phyloP scores from a whole-genome alignment of 2,113 vertebrate genomes.

The Crocuta crocuta region DNA sequence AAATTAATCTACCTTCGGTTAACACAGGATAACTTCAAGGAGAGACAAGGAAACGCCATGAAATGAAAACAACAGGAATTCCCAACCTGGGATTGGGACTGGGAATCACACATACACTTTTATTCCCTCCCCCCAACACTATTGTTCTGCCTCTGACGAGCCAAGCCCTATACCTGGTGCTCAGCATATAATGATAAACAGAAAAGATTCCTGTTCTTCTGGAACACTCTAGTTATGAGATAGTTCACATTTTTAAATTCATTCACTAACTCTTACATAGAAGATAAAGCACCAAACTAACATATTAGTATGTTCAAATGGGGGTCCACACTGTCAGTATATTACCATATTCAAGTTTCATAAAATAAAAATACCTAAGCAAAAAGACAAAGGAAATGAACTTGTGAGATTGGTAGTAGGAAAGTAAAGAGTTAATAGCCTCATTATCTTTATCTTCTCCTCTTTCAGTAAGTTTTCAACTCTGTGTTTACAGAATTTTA shows the following conservation, averaged over 20 bases:
- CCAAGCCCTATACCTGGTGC: neutral
- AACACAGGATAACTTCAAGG: neutral
- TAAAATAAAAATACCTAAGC: neutral
- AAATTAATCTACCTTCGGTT: neutral
- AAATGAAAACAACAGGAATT: neutral
- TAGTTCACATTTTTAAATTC: neutral
- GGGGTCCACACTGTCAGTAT: neutral
- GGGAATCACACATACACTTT: neutral
- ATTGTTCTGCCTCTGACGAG: neutral
- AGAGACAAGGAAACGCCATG: neutral
- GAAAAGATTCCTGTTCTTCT: neutral
- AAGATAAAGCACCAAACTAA: neutral
- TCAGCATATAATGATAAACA: neutral
- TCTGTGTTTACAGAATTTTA: neutral
- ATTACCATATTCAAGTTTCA: neutral
- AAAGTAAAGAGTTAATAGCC: neutral
- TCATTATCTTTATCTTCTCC: neutral
- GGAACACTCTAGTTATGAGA: neutral
- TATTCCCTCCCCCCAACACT: neutral
- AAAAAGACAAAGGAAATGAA: neutral
- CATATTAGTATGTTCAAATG: neutral
- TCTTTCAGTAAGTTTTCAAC: slow-evolving; percentile 31
- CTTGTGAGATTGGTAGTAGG: neutral
- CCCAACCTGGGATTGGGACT: neutral
- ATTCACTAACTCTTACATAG: neutral